These are phyloP conservation scores for Microtus ochrogaster DNA, from an alignment of 2,113 vertebrate species.

Conservation along the genomic window DNA sequence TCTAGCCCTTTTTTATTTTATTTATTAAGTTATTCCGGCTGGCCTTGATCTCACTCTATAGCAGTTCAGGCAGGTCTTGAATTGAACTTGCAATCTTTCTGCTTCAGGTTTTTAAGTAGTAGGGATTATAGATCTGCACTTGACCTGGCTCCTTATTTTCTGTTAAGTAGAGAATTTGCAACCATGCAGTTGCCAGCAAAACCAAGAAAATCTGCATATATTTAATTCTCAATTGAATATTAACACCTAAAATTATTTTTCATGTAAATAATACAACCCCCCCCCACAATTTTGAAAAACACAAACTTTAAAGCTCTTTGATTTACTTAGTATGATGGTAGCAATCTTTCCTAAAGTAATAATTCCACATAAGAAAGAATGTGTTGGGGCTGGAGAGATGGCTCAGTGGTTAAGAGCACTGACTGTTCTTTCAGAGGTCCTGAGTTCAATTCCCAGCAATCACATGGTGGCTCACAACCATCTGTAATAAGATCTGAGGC, in stretches of 20 bases:
- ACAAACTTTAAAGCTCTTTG: conserved; percentile 31
- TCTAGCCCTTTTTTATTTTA: neutral
- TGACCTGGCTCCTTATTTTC: neutral
- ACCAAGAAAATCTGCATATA: conserved; percentile 33
- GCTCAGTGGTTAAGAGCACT: too few relatives aligned
- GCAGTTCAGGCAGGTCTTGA: neutral
- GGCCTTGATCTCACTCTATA: neutral
- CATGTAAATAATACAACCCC: neutral
- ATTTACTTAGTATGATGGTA: conserved; percentile 46
- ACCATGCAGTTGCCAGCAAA: conserved; percentile 34
- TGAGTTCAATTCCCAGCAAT: too few relatives aligned
- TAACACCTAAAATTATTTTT: conserved; percentile 54
- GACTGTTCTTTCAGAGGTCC: too few relatives aligned
- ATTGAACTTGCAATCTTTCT: neutral
- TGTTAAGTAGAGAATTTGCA: conserved; percentile 4
- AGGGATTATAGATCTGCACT: neutral
- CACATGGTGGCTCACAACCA: too few relatives aligned
- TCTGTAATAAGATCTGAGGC: too few relatives aligned
- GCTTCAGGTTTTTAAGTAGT: neutral
- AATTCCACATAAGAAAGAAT: conserved; percentile 21
- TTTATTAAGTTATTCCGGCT: neutral
- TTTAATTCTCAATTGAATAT: conserved; percentile 50
- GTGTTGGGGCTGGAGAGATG: too few relatives aligned
- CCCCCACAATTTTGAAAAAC: conserved; percentile 34
- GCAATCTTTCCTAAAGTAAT: conserved; percentile 18